Evolutionary conservation across 2,888 invertebrate species (phyloP).

Genomic region (Drosophila recens): DNA sequence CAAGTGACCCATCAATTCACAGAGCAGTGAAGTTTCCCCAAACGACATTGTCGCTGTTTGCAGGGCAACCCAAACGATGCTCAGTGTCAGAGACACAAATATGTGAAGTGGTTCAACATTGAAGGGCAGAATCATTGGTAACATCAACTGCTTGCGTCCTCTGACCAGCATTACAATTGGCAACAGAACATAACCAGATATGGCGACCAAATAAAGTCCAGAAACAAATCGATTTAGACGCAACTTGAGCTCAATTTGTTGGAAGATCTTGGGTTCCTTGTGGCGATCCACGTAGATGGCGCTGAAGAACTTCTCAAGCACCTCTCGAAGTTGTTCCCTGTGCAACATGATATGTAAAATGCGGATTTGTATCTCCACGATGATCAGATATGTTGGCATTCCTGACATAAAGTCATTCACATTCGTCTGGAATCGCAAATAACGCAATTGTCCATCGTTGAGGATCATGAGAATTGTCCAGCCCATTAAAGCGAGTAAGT

Average conservation of each 20-base stretch:
- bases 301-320: conserved; percentile 65
- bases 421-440: conserved; percentile 52
- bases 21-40: conserved; percentile 71
- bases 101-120: conserved; percentile 45
- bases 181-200: conserved; percentile 48
- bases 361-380: conserved; percentile 72
- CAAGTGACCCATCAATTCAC: conserved; percentile 69
- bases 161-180: conserved; percentile 53
- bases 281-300: conserved; percentile 70
- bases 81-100: conserved; percentile 58
- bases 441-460: conserved; percentile 71
- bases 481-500: conserved; percentile 42
- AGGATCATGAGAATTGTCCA: conserved; percentile 55
- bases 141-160: conserved; percentile 42
- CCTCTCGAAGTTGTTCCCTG: conserved; percentile 48
- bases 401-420: conserved; percentile 70
- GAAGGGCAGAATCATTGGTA: conserved; percentile 61
- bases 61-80: conserved; percentile 66
- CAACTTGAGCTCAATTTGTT: conserved; percentile 50
- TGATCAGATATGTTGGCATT: conserved; percentile 70
- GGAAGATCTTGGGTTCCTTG: conserved; percentile 45
- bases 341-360: conserved; percentile 54
- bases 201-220: conserved; percentile 49
- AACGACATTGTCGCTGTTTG: conserved; percentile 59
- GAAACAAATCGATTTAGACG: conserved; percentile 57